A percentile compares a stretch with the other conserved stretches of the same genome.
These are phyloP conservation scores for Pteromalus puparum DNA, from an alignment of 1,140 invertebrate genomes.

Conservation along the genomic window DNA sequence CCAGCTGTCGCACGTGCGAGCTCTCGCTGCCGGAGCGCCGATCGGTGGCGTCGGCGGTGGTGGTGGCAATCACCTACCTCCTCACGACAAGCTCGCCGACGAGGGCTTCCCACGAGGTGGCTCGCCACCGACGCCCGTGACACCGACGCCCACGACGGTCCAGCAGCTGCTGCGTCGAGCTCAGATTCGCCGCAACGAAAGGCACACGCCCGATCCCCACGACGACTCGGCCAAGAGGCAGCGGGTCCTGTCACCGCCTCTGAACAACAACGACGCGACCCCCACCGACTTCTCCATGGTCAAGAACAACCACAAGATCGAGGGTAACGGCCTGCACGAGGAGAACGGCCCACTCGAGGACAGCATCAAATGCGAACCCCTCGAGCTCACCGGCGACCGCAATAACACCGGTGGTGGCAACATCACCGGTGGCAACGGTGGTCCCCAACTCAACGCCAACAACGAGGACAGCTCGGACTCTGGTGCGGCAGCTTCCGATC, in stretches of 20 bases:
- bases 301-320: constrained; percentile 78
- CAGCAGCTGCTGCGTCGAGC: constrained; percentile 82
- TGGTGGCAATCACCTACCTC: constrained; percentile 71
- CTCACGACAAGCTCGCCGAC: constrained; percentile 75
- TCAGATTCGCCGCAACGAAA: constrained; percentile 79
- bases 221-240: constrained; percentile 75
- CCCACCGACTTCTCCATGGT: constrained; percentile 86
- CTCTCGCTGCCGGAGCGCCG: constrained; percentile 73
- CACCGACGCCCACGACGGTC: constrained; percentile 77
- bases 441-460: constrained; percentile 76
- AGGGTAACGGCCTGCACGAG: constrained; percentile 71
- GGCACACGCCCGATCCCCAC: constrained; percentile 78
- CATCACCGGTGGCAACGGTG: constrained; percentile 76
- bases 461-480: constrained; percentile 80
- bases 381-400: constrained; percentile 84
- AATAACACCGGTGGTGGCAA: constrained; percentile 76
- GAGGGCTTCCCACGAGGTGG: constrained; percentile 70
- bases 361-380: constrained; percentile 86
- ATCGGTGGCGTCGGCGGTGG: constrained; percentile 13
- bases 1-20: constrained; percentile 76
- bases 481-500: constrained; percentile 71
- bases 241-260: constrained; percentile 77
- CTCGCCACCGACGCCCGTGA: constrained; percentile 77
- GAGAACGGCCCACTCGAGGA: constrained; percentile 75
- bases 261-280: constrained; percentile 81